Evolutionary conservation across 2,113 vertebrate species (phyloP).

Genomic region (Nothoprocta pentlandii): DNA sequence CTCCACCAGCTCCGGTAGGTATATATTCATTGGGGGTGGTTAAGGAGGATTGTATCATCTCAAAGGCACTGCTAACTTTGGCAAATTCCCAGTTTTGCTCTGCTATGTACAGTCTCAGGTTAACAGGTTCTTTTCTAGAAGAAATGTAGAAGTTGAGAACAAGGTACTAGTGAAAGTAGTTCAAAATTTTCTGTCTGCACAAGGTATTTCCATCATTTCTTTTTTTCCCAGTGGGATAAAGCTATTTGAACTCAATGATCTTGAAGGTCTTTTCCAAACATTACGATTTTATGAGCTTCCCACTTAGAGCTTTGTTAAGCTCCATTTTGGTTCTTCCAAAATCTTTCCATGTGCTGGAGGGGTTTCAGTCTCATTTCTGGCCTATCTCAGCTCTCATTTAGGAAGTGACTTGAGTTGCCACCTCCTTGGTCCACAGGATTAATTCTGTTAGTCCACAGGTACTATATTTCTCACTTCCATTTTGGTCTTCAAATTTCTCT

Average conservation of each 20-base stretch:
- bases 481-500: not conserved
- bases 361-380: not conserved
- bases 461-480: not conserved
- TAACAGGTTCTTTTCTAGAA: not conserved
- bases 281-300: no score
- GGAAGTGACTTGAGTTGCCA: not conserved
- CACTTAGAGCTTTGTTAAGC: not conserved
- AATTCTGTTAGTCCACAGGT: not conserved
- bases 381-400: not conserved
- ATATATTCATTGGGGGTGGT: not conserved
- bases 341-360: fast-evolving
- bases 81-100: not conserved
- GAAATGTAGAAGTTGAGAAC: not conserved
- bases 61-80: not conserved
- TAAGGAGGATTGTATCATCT: not conserved
- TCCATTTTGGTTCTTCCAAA: not conserved
- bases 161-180: not conserved
- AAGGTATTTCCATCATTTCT: no score
- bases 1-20: conserved; percentile 83
- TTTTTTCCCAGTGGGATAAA: no score
- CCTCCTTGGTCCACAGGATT: not conserved
- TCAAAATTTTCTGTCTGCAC: not conserved
- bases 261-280: no score
- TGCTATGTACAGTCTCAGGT: fast-evolving
- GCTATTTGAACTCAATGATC: no score